These are phyloP conservation scores for Harpalus rufipes DNA, from an alignment of 2,888 invertebrate species.

Conservation along the genomic window DNA sequence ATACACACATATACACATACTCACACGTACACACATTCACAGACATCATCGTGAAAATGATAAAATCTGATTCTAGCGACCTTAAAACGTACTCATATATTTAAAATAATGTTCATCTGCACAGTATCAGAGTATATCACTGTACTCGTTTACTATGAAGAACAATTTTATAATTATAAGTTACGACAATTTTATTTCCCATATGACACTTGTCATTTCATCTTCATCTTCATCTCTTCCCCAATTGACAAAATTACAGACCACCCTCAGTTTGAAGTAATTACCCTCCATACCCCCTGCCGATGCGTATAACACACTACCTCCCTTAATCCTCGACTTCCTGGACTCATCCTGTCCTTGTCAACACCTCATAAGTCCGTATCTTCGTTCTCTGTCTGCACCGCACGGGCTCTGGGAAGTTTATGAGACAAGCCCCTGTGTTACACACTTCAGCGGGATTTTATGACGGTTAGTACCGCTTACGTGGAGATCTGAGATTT, in stretches of 20 bases:
- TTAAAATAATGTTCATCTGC: no score
- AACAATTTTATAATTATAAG: neutral
- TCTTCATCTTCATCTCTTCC: neutral
- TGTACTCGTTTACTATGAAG: no score
- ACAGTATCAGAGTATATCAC: no score
- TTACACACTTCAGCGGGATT: slow-evolving; percentile 77
- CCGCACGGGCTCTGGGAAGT: slow-evolving; percentile 71
- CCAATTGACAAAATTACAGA: slow-evolving; percentile 65
- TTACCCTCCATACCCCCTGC: slow-evolving; percentile 56
- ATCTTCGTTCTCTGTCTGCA: slow-evolving; percentile 38
- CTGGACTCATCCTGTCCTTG: neutral
- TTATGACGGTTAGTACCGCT: slow-evolving; percentile 75
- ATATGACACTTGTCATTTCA: neutral
- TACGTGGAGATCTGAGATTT: slow-evolving; percentile 61
- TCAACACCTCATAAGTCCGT: neutral
- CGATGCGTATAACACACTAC: slow-evolving; percentile 37
- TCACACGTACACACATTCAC: no score
- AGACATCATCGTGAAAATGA: no score
- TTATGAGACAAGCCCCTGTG: slow-evolving; percentile 77
- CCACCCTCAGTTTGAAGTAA: slow-evolving; percentile 62
- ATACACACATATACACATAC: no score
- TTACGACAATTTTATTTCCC: neutral
- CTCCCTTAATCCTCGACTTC: slow-evolving; percentile 30
- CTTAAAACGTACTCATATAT: no score
- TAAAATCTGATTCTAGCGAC: no score